Percentiles rank a stretch among this genome's conserved stretches.
Evolutionary conservation across 2,113 vertebrate genomes (phyloP).

Genomic region (Bos javanicus): DNA sequence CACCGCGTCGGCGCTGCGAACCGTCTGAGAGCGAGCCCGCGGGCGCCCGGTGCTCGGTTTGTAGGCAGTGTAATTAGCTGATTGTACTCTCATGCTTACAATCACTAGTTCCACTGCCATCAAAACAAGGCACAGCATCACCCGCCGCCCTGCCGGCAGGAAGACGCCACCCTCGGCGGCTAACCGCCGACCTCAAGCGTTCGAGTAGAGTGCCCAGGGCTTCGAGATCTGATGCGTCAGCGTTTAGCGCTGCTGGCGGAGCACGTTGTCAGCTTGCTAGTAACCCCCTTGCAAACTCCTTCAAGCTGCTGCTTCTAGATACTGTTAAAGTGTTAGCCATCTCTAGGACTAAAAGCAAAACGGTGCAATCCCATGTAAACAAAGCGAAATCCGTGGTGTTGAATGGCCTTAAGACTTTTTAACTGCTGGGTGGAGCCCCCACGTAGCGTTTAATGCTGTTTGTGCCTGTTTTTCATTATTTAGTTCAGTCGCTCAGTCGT

Average conservation of each 20-base stretch:
- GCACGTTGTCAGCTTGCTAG: neutral
- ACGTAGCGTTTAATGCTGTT: neutral
- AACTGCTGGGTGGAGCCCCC: neutral
- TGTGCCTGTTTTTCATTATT: neutral
- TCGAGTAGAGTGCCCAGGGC: neutral
- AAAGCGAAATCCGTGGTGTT: neutral
- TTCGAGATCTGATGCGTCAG: neutral
- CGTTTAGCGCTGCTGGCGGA: fast-evolving
- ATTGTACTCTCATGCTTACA: slow-evolving; percentile 82
- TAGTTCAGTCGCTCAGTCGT: neutral
- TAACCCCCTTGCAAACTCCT: neutral
- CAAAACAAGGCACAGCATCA: slow-evolving; percentile 85
- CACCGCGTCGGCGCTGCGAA: neutral
- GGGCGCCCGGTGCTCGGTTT: slow-evolving; percentile 83
- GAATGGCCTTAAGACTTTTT: neutral
- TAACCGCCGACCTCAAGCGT: neutral
- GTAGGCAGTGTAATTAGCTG: slow-evolving; percentile 95
- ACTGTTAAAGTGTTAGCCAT: fast-evolving
- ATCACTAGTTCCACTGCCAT: slow-evolving; percentile 93
- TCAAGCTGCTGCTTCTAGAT: neutral
- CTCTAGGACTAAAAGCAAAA: neutral
- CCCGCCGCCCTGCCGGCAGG: neutral
- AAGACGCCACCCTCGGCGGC: neutral
- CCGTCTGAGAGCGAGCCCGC: slow-evolving; percentile 4
- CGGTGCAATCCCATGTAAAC: neutral